A percentile compares a stretch with the other conserved stretches of the same genome.
Conservation (phyloP, 2,113 vertebrate species). For the Uropsilus gracilis region DNA sequence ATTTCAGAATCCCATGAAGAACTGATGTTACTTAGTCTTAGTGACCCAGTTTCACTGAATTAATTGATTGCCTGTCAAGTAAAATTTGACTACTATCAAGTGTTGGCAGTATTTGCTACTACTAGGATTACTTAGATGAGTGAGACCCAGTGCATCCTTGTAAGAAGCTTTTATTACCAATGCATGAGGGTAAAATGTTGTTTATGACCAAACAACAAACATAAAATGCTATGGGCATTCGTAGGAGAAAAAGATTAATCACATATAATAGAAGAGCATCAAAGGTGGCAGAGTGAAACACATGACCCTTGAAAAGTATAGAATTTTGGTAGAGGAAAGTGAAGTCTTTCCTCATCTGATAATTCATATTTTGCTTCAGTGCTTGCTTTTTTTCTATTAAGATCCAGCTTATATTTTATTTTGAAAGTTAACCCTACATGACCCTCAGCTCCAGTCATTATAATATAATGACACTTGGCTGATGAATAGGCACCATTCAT, state of each 20-base stretch:
- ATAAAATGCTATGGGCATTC: not conserved
- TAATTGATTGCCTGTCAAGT: not conserved
- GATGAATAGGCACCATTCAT: not conserved
- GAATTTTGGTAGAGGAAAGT: not conserved
- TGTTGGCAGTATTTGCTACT: not conserved
- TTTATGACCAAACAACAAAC: not conserved
- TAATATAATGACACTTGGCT: not conserved
- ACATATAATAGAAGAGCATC: not conserved
- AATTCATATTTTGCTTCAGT: not conserved
- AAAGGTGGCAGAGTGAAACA: not conserved
- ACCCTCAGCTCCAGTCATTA: not conserved
- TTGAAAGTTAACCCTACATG: not conserved
- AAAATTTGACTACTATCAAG: not conserved
- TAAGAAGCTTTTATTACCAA: not conserved
- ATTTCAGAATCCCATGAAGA: not conserved
- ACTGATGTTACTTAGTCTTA: not conserved
- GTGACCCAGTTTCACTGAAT: not conserved
- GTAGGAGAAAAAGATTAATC: not conserved
- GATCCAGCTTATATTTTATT: conserved; percentile 2
- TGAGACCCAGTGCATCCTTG: not conserved
- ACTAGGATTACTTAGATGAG: not conserved
- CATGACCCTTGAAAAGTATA: not conserved
- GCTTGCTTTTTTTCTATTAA: not conserved
- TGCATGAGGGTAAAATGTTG: not conserved
- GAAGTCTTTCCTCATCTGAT: not conserved